phyloP scores from a whole-genome alignment of 2,113 vertebrate genomes.

The Sinocyclocheilus maitianheensis region DNA sequence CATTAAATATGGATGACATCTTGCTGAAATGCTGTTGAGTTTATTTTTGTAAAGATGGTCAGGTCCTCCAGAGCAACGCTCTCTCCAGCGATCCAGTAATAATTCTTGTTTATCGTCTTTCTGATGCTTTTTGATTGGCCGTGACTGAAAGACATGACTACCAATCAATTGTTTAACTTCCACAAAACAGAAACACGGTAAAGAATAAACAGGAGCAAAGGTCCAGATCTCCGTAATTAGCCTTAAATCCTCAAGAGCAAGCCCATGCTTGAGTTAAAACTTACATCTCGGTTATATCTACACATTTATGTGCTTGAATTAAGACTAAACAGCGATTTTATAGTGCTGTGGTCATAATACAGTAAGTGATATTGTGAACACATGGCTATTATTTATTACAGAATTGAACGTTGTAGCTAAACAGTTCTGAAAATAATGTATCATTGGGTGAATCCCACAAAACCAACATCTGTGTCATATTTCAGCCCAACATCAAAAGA shows the following conservation, averaged over 20 bases:
- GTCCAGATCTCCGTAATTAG: background rate
- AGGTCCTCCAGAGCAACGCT: slow-evolving; percentile 20
- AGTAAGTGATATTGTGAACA: slow-evolving; percentile 7
- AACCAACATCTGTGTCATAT: background rate
- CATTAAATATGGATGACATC: slow-evolving; percentile 40
- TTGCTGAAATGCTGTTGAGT: slow-evolving; percentile 18
- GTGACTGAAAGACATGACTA: slow-evolving; percentile 33
- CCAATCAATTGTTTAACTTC: slow-evolving; percentile 36
- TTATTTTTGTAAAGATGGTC: slow-evolving; percentile 8
- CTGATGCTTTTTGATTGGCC: slow-evolving; percentile 13
- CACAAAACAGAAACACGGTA: slow-evolving; percentile 13
- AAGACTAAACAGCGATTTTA: background rate
- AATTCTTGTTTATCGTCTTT: slow-evolving; percentile 33
- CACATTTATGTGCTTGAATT: background rate
- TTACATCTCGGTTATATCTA: background rate
- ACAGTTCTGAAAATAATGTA: background rate
- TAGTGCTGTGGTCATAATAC: background rate
- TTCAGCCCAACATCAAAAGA: background rate
- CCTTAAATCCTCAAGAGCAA: background rate
- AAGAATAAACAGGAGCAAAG: background rate
- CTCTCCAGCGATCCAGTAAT: slow-evolving; percentile 3
- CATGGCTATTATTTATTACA: background rate
- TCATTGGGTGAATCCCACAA: background rate
- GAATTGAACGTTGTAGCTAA: background rate
- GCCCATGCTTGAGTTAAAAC: too few relatives aligned